Conservation (phyloP, 2,113 vertebrate genomes). For the Phasianus colchicus region DNA sequence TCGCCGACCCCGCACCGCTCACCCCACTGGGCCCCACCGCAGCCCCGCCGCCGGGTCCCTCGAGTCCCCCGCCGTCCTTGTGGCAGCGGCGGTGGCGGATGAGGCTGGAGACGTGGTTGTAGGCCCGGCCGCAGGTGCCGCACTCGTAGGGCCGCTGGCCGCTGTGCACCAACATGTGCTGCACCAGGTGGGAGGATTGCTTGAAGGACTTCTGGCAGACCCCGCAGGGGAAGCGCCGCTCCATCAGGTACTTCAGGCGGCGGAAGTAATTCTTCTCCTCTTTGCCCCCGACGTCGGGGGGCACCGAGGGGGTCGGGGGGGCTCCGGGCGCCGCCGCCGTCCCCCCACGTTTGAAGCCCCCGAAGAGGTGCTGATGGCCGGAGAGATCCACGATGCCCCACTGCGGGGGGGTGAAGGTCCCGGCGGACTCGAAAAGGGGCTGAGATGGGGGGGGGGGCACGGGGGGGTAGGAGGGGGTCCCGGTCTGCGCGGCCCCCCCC, state of each 20-base stretch:
- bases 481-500: too few species aligned
- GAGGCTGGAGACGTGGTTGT: constrained; percentile 80
- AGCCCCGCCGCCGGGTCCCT: not conserved
- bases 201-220: constrained; percentile 80
- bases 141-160: constrained; percentile 78
- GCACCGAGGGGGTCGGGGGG: rapidly evolving
- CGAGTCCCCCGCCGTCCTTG: not conserved
- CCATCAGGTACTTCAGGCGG: constrained; percentile 74
- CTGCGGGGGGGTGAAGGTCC: constrained; percentile 59
- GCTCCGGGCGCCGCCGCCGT: not conserved
- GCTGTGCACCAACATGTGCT: constrained; percentile 81
- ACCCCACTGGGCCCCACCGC: not conserved
- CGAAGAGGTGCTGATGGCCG: constrained; percentile 77
- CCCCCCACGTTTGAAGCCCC: constrained; percentile 70
- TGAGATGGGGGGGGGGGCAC: not conserved
- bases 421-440: constrained; percentile 69
- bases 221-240: constrained; percentile 76
- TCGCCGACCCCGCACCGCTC: not conserved
- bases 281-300: constrained; percentile 16
- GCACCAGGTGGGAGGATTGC: constrained; percentile 78
- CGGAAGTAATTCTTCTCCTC: constrained; percentile 79
- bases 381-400: constrained; percentile 81
- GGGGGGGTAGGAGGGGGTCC: too few species aligned
- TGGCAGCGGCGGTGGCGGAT: constrained; percentile 80
- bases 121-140: constrained; percentile 75